Conservation (phyloP, 1,140 invertebrate species). For the Fopius arisanus region DNA sequence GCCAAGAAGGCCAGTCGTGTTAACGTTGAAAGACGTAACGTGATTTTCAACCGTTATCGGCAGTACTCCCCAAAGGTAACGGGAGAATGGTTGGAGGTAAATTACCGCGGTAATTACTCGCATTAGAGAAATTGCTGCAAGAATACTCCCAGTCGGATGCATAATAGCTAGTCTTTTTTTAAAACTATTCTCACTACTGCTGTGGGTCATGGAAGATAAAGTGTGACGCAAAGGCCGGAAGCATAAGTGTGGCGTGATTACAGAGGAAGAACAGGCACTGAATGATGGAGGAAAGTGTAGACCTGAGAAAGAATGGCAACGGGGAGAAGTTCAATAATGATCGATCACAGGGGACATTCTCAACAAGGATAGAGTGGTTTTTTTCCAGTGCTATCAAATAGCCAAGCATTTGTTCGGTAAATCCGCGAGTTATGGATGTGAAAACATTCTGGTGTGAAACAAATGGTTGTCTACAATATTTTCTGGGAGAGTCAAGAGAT, state of each 20-base stretch:
- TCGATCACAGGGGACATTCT: conserved; percentile 5
- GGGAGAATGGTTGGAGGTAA: neutral
- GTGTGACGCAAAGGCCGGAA: conserved; percentile 41
- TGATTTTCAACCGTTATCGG: conserved; percentile 6
- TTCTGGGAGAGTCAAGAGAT: neutral
- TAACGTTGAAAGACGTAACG: neutral
- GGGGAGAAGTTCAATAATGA: conserved; percentile 12
- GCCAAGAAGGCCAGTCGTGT: neutral
- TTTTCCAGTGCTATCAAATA: neutral
- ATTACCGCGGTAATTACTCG: conserved; percentile 6
- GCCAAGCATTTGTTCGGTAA: neutral
- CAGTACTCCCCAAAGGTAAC: neutral
- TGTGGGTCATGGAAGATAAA: conserved; percentile 37
- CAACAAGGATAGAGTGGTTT: conserved; percentile 9
- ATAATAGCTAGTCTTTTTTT: neutral
- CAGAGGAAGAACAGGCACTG: conserved; percentile 10
- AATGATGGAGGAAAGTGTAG: neutral
- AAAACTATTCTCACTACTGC: neutral
- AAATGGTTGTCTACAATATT: neutral
- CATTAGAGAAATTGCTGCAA: conserved; percentile 10
- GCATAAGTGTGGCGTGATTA: conserved; percentile 40
- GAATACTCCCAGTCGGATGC: neutral
- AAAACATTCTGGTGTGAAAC: neutral
- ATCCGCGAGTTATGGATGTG: neutral
- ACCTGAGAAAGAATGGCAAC: neutral